These are phyloP conservation scores for Ochropacha duplaris DNA, from an alignment of 2,888 invertebrate species.

Conservation along the genomic window DNA sequence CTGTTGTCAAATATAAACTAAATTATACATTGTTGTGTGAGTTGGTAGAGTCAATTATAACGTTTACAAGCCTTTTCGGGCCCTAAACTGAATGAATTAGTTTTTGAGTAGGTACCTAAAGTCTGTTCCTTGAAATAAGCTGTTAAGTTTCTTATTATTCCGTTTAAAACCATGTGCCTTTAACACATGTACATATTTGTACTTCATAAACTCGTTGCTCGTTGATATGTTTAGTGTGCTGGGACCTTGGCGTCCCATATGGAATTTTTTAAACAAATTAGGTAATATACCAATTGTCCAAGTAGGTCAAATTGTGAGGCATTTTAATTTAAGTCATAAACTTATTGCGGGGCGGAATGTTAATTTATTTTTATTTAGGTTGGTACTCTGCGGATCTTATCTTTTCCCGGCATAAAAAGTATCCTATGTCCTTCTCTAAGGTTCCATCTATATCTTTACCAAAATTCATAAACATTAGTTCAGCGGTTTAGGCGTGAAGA, in stretches of 20 bases:
- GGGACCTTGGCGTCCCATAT: constrained; percentile 62
- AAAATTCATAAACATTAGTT: too few species aligned
- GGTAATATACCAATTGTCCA: constrained; percentile 69
- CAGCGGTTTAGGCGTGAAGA: too few species aligned
- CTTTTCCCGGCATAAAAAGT: too few species aligned
- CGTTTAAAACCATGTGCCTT: not conserved
- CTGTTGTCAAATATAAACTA: too few species aligned
- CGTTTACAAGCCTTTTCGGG: too few species aligned
- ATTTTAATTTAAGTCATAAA: not conserved
- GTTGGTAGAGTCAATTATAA: too few species aligned
- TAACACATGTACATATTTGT: constrained; percentile 19
- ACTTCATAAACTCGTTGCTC: constrained; percentile 17
- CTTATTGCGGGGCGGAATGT: not conserved
- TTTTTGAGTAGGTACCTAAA: too few species aligned
- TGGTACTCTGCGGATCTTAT: too few species aligned
- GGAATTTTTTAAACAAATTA: constrained; percentile 71
- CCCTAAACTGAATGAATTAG: too few species aligned
- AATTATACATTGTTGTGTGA: too few species aligned
- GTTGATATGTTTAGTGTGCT: constrained; percentile 31
- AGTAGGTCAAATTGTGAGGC: constrained; percentile 56
- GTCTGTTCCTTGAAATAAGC: not conserved
- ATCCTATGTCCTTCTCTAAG: too few species aligned
- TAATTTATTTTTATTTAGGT: not conserved
- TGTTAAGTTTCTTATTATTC: not conserved
- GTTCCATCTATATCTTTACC: too few species aligned